Percentiles rank a stretch among this genome's conserved stretches.
Evolutionary conservation across 1,140 invertebrate genomes (phyloP).

Genomic region (Agrypnia vestita): DNA sequence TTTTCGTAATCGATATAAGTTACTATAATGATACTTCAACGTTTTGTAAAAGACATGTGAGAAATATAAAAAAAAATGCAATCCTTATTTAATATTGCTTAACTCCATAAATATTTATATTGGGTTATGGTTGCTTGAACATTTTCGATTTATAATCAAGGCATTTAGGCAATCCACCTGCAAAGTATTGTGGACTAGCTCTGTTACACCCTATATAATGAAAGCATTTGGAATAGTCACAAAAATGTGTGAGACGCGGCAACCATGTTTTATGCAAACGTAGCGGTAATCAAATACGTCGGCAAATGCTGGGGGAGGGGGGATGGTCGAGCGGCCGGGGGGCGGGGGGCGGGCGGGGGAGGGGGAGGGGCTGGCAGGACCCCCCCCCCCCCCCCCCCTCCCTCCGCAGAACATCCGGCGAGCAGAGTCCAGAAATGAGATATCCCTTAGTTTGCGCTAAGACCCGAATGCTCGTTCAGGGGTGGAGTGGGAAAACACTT

Average conservation of each 20-base stretch:
- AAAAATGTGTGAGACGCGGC: conserved; percentile 7
- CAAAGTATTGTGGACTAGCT: too few species aligned
- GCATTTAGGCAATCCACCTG: too few species aligned
- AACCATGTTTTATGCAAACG: conserved; percentile 43
- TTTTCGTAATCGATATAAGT: too few species aligned
- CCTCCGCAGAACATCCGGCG: conserved; percentile 36
- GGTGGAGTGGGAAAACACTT: not conserved
- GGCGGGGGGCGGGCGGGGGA: conserved; percentile 15
- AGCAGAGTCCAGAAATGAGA: conserved; percentile 52
- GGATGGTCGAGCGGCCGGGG: conserved; percentile 11
- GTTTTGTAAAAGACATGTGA: too few species aligned
- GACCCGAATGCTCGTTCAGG: conserved; percentile 17
- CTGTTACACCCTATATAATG: too few species aligned
- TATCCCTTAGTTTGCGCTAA: conserved; percentile 49
- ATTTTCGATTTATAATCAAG: too few species aligned
- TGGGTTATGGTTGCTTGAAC: too few species aligned
- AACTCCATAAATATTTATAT: too few species aligned
- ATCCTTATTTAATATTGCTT: too few species aligned
- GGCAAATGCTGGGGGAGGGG: conserved; percentile 28
- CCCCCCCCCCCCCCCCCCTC: conserved; percentile 5
- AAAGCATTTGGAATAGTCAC: not conserved
- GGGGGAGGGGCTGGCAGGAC: not conserved
- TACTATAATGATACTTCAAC: too few species aligned
- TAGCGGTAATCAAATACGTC: conserved; percentile 44
- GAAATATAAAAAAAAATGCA: too few species aligned